Base-by-base conservation (phyloP, 2,113 vertebrate genomes). In the Pteronura brasiliensis region DNA sequence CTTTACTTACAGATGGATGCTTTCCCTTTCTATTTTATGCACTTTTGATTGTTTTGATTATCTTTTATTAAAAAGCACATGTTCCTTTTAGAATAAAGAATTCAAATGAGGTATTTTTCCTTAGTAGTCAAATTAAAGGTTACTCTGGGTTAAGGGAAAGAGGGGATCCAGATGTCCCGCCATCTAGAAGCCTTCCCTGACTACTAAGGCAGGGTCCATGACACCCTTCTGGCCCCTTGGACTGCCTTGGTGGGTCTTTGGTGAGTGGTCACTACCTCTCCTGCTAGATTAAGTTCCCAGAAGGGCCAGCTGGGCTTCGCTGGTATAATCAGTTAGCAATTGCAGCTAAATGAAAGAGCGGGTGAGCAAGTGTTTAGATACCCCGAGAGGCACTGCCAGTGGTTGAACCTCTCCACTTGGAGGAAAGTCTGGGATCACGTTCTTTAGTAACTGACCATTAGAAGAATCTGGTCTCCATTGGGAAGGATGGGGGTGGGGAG, bases 71-170 rank as follows among this genome's bases (percentile, higher is more conserved):
- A 98, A 96, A 96, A 67, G 29, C 74, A 93, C 65, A 95, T 88
- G 87, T 47, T 93, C 95, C 80, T 96, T 98, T 95, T 77, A 95
- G 82, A 84, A 92, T 88, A 93, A 97, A 96, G 87, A 96, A 94
- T 87, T 95, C 90, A 93, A 93, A 80, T 47, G 52, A 93, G 67
- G 52, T 92, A 72, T 92, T 97, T 96, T 92, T 90, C 88, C 97
- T 97, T 93, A 93, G 87, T 74, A 93, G 87, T 86, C 82, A 95
- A 95, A 96, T 93, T 94, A 89, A 81, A 77, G 59, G 90, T 3
- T 94, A 95, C 90, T 76, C 85, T 93, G 71, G 88, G 76, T 88
- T 90, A 96, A 96, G 25, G 39, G 65, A 47, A 90, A 94, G 96
- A 67, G 39, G 88, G 67, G 95, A 94, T 87, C 90, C 95, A 97